These are phyloP conservation scores for Selene dorsalis DNA, from an alignment of 2,797 vertebrate genomes.

Conservation along the genomic window DNA sequence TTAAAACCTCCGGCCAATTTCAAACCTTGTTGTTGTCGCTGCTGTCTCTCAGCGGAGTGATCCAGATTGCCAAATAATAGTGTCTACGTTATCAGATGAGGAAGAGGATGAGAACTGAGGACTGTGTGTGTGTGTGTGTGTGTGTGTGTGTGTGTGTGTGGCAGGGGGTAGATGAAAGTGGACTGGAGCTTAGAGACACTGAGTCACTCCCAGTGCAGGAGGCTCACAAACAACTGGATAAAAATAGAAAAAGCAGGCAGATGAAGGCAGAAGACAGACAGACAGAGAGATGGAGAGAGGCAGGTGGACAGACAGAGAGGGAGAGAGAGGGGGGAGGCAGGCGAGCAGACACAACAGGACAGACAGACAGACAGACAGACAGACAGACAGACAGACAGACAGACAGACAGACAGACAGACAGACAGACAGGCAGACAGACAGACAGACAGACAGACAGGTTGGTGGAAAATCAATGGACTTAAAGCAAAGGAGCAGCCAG, in stretches of 20 bases:
- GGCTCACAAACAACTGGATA: slow-evolving; percentile 78
- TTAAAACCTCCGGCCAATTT: slow-evolving; percentile 12
- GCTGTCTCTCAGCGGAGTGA: slow-evolving; percentile 31
- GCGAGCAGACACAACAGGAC: no score
- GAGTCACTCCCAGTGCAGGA: slow-evolving; percentile 71
- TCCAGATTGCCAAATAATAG: slow-evolving; percentile 50
- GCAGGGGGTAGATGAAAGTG: slow-evolving; percentile 69
- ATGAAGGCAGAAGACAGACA: slow-evolving; percentile 64
- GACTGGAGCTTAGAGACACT: slow-evolving; percentile 75
- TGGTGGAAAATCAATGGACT: slow-evolving; percentile 65
- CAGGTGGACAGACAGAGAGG: slow-evolving; percentile 56
- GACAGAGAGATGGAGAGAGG: slow-evolving; percentile 52
- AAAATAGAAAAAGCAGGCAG: slow-evolving; percentile 73
- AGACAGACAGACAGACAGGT: slow-evolving; percentile 40
- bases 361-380: slow-evolving; percentile 21
- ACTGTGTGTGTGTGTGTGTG: slow-evolving; percentile 22
- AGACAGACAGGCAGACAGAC: slow-evolving; percentile 14
- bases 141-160: slow-evolving; percentile 12
- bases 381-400: slow-evolving; percentile 14
- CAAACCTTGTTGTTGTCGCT: slow-evolving; percentile 2
- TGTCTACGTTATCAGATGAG: slow-evolving; percentile 41
- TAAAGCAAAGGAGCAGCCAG: slow-evolving; percentile 36
- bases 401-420: slow-evolving; percentile 30
- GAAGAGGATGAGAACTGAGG: slow-evolving; percentile 30
- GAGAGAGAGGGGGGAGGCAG: slow-evolving; percentile 1